Evolutionary conservation across 2,113 vertebrate species (phyloP).

Genomic region (Anser cygnoides): DNA sequence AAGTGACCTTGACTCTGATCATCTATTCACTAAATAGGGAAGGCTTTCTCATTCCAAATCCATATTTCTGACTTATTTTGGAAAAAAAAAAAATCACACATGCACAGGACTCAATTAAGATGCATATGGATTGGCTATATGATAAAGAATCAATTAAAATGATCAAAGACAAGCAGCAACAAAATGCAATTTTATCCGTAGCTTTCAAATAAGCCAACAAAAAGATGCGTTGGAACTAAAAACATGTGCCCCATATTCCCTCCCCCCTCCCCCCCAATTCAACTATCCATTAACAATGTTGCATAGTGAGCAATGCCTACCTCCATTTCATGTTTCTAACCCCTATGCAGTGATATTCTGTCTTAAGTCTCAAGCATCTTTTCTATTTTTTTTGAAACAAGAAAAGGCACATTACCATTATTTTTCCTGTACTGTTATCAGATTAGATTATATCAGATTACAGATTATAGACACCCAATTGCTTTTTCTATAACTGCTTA

Average conservation of each 20-base stretch:
- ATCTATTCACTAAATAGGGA: not conserved
- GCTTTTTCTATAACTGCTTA: not conserved
- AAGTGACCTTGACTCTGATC: slow-evolving; percentile 21
- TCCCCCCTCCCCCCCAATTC: not conserved
- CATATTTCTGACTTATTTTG: slow-evolving; percentile 32
- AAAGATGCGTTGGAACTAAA: slow-evolving; percentile 11
- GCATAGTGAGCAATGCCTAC: not conserved
- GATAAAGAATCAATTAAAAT: slow-evolving; percentile 57
- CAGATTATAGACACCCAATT: not conserved
- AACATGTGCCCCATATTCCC: not conserved
- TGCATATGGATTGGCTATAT: slow-evolving; percentile 14
- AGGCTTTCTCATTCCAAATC: slow-evolving; percentile 1
- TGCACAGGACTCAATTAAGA: slow-evolving; percentile 11
- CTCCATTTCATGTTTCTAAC: not conserved
- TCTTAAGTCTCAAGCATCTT: not conserved
- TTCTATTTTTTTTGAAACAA: not conserved
- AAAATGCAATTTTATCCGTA: slow-evolving; percentile 19
- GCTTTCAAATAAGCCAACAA: slow-evolving; percentile 11
- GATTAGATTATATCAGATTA: not conserved
- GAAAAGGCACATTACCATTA: not conserved
- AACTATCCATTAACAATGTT: not conserved
- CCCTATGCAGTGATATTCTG: not conserved
- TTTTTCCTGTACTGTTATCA: not conserved
- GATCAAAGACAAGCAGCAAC: slow-evolving; percentile 18
- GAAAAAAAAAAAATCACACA: not conserved